Base-by-base conservation (phyloP, 2,797 vertebrate genomes). In the Parauchenoglanis ngamensis region DNA sequence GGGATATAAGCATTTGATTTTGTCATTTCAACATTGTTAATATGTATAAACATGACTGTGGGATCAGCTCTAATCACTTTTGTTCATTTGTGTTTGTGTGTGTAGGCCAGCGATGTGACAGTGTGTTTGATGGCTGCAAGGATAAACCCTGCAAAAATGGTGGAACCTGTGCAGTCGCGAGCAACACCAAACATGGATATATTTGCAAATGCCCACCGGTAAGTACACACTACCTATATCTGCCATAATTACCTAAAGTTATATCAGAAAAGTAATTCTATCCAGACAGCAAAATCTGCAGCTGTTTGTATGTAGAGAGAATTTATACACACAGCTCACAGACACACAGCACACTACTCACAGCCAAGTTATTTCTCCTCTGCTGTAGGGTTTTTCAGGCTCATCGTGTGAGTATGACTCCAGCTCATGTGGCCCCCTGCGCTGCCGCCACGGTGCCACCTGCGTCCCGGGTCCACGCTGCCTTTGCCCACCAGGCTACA, bases 131-230 rank as follows among this genome's bases (percentile, higher is more conserved):
- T 0, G 97, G 98, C 79, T 99, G 98, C 77, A 98, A 97, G 78
- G 95, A 94, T 8, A 96, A 95, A 40, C 97, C 98, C 4, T 99
- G 98, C 92, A 94, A 92, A 90, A 99, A 99, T 0, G 97, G 98
- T 6, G 98, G 98, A 1, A 95, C 96, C 0, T 99, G 98, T 0
- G 97, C 98, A 0, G 97, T 98, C 3, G 98, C 97, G 76, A 96
- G 97, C 91, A 99, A 99, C 94, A 99, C 97, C 0, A 97, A 96
- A 70, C 95, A 97, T 0, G 98, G 98, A 49, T 99, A 97, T 95
- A 98, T 99, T 95, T 99, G 98, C 95, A 97, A 95, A 83, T 99
- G 98, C 87, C 98, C 97, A 2, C 94, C 96, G 90, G 98, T 99
- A 93, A 91, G 98, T 95, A 19, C 44, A 7, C 2, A 96, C 46